Evolutionary conservation across 2,888 invertebrate species (phyloP).

Genomic region (Yponomeuta cagnagella): DNA sequence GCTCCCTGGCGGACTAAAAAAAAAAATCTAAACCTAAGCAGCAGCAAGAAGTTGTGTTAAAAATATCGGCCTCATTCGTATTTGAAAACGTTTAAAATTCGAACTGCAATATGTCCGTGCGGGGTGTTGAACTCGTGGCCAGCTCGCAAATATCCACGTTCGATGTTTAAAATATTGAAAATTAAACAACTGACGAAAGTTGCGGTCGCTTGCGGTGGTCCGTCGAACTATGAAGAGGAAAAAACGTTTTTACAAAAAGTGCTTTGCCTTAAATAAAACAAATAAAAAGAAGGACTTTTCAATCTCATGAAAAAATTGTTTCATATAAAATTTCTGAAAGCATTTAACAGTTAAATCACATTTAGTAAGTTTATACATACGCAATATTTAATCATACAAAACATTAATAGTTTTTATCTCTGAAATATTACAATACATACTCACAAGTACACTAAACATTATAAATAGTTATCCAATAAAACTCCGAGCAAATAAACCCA

Average conservation of each 20-base stretch:
- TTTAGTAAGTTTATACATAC: conserved; percentile 55
- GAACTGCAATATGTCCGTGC: conserved; percentile 23
- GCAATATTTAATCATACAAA: conserved; percentile 58
- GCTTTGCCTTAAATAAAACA: conserved; percentile 18
- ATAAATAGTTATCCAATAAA: conserved; percentile 11
- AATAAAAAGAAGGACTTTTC: conserved; percentile 28
- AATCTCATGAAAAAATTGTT: conserved; percentile 36
- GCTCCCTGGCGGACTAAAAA: conserved; percentile 14
- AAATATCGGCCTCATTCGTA: neutral
- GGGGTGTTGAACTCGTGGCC: conserved; percentile 21
- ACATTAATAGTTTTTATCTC: conserved; percentile 38
- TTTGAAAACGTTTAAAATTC: conserved; percentile 5
- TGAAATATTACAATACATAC: conserved; percentile 33
- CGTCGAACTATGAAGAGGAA: conserved; percentile 69
- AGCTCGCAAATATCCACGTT: conserved; percentile 15
- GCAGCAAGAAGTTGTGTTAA: conserved; percentile 17
- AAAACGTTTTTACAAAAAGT: conserved; percentile 44
- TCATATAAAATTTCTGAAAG: conserved; percentile 27
- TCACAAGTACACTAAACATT: conserved; percentile 36
- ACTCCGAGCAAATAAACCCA: conserved; percentile 56
- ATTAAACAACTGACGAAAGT: conserved; percentile 26
- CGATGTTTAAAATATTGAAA: conserved; percentile 20
- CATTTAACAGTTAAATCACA: conserved; percentile 38
- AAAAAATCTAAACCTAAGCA: neutral
- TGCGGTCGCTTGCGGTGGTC: conserved; percentile 28